phyloP scores from a whole-genome alignment of 1,140 invertebrate species.

The Drosophila burlai region DNA sequence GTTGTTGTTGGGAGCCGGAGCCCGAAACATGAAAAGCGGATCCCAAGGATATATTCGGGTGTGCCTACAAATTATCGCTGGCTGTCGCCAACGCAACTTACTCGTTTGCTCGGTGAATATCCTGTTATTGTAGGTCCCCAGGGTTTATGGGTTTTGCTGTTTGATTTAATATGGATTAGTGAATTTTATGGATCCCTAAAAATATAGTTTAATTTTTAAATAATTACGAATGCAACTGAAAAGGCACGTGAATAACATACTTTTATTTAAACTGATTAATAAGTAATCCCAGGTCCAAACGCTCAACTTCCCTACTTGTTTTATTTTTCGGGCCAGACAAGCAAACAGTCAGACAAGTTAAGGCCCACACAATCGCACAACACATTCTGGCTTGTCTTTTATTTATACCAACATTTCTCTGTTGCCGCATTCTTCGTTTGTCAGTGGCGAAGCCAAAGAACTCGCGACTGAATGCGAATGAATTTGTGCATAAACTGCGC shows the following conservation, averaged over 20 bases:
- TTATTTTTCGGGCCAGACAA: slow-evolving; percentile 45
- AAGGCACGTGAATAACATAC: too few relatives aligned
- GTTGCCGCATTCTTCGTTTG: slow-evolving; percentile 35
- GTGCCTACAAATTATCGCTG: slow-evolving; percentile 74
- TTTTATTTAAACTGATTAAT: not conserved
- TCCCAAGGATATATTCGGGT: slow-evolving; percentile 44
- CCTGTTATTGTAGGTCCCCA: not conserved
- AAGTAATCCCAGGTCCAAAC: not conserved
- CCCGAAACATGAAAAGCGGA: slow-evolving; percentile 58
- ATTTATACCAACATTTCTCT: slow-evolving; percentile 52
- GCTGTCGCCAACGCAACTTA: slow-evolving; percentile 50
- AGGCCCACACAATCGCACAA: slow-evolving; percentile 28
- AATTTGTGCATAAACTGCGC: slow-evolving; percentile 77
- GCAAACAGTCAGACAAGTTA: slow-evolving; percentile 57
- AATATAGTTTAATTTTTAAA: not conserved
- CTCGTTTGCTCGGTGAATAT: slow-evolving; percentile 19
- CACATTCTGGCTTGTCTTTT: slow-evolving; percentile 14
- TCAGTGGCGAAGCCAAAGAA: slow-evolving; percentile 31
- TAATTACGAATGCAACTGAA: too few relatives aligned
- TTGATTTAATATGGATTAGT: too few relatives aligned
- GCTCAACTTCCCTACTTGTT: not conserved
- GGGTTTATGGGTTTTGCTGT: not conserved
- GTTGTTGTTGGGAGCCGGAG: slow-evolving; percentile 10
- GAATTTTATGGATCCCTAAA: too few relatives aligned
- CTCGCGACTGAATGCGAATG: slow-evolving; percentile 56